Evolutionary conservation across 2,113 vertebrate species (phyloP).

Genomic region (Catharus fuscescens): DNA sequence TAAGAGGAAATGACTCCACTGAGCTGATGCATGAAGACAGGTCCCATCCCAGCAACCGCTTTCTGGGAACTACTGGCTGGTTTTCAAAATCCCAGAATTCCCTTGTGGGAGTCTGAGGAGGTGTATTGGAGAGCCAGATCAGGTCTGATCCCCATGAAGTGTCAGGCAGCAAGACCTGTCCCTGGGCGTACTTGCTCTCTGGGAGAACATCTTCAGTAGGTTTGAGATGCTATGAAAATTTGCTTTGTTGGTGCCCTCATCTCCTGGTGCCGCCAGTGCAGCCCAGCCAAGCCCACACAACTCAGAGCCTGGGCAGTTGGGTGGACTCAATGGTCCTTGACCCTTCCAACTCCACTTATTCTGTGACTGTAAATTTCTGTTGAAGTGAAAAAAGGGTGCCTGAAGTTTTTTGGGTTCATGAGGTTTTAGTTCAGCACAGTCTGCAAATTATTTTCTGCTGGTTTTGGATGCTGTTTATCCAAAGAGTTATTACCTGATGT

Average conservation of each 20-base stretch:
- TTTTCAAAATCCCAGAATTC: not conserved
- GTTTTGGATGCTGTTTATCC: not conserved
- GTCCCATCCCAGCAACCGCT: not conserved
- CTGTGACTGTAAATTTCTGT: not conserved
- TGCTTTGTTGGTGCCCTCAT: not conserved
- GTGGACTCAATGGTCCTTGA: not conserved
- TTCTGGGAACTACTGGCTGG: not conserved
- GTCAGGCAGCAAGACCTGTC: not conserved
- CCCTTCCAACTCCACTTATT: not conserved
- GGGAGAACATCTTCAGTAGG: not conserved
- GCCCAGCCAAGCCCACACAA: not conserved
- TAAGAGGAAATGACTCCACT: not conserved
- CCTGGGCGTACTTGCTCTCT: rapidly evolving
- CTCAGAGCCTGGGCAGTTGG: too few relatives aligned
- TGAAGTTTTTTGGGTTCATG: not conserved
- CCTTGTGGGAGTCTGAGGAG: rapidly evolving
- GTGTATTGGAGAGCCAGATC: not conserved
- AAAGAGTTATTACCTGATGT: not conserved
- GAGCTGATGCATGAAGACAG: not conserved
- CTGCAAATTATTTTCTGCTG: not conserved
- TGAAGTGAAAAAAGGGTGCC: not conserved
- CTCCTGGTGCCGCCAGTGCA: not conserved
- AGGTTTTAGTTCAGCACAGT: not conserved
- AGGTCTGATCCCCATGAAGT: not conserved
- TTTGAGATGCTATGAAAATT: not conserved